phyloP scores from a whole-genome alignment of 2,888 invertebrate genomes.

The Hypselothyrea guttata region DNA sequence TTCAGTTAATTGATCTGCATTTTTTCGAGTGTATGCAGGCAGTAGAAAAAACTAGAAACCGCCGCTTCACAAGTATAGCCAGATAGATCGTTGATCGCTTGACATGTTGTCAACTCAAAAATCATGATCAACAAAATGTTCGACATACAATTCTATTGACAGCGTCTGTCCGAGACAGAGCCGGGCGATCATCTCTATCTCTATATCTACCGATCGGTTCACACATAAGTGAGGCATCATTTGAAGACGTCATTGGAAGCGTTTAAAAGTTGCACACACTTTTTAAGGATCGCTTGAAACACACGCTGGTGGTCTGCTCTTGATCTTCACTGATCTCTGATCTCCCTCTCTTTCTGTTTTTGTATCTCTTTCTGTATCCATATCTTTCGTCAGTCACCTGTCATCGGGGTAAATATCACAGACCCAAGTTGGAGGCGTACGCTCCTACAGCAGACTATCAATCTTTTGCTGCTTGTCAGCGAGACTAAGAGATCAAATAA shows the following conservation, averaged over 20 bases:
- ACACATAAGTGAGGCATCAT: constrained; percentile 76
- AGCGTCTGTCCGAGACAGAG: too few relatives aligned
- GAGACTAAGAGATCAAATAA: constrained; percentile 41
- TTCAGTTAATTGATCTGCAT: too few relatives aligned
- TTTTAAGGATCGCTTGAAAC: constrained; percentile 59
- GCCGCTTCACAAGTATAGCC: too few relatives aligned
- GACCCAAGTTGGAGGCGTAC: constrained; percentile 32
- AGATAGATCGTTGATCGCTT: constrained; percentile 49
- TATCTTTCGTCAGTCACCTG: constrained; percentile 57
- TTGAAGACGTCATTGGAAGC: constrained; percentile 69
- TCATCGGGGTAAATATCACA: constrained; percentile 61
- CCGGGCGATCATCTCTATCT: constrained; percentile 69
- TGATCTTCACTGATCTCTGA: constrained; percentile 24
- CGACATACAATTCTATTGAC: too few relatives aligned
- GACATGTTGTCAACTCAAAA: constrained; percentile 78
- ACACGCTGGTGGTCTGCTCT: constrained; percentile 51
- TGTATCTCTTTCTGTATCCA: too few relatives aligned
- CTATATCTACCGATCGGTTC: constrained; percentile 76
- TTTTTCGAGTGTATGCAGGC: too few relatives aligned
- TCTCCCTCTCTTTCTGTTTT: too few relatives aligned
- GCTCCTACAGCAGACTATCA: constrained; percentile 18
- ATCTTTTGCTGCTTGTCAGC: constrained; percentile 42
- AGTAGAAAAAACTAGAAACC: too few relatives aligned
- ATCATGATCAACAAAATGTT: constrained; percentile 76
- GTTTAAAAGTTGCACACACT: constrained; percentile 66